Evolutionary conservation across 2,797 vertebrate genomes (phyloP), one percentile per base, ranked within the genome.

Genomic region (Chrysocyon brachyurus): DNA sequence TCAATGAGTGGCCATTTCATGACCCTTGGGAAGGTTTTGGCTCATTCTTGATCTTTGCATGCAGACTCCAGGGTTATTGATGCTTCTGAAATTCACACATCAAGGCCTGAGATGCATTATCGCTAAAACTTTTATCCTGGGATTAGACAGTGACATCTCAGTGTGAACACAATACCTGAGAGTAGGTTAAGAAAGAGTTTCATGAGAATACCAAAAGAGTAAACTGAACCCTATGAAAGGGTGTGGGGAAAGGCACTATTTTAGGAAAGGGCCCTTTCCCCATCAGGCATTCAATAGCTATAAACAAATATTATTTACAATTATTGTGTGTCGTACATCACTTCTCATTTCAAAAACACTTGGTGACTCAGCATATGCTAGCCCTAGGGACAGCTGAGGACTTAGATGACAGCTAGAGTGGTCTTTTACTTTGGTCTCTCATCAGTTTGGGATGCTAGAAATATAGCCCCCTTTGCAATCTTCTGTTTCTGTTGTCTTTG

Each of bases 201-300:
- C 56, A 16, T 12, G 46, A 33, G 26, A 11, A 31, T n/a, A 12
- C 19, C 7, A 3, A 6, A 59, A 36, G 26, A 15, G 6, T 14
- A 14, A 54, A 10, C 26, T 46, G 26, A 52, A 17, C 2, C 26
- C 40, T 11, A 17, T 24, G 1, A 5, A 22, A 73, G 10, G n/a
- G 17, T 36, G 5, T n/a, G 9, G 22, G 63, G 28, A 36, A 24
- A 78, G 61, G 33, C 6, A 7, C 28, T 9, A 5, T 57, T 9
- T 17, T 2, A 24, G 56, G 61, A 2, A 77, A 19, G 22, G 31
- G 12, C 11, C 40, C 77, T 49, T 83, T 72, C 15, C 46, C 75
- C 68, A 3, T 19, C 21, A 1, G 31, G n/a, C 14, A 12, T 61
- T 59, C 0, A 0, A 26, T 33, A 49, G n/a, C 56, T 21, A 2